Conservation (phyloP, 2,888 invertebrate species). For the Linyphia triangularis region DNA sequence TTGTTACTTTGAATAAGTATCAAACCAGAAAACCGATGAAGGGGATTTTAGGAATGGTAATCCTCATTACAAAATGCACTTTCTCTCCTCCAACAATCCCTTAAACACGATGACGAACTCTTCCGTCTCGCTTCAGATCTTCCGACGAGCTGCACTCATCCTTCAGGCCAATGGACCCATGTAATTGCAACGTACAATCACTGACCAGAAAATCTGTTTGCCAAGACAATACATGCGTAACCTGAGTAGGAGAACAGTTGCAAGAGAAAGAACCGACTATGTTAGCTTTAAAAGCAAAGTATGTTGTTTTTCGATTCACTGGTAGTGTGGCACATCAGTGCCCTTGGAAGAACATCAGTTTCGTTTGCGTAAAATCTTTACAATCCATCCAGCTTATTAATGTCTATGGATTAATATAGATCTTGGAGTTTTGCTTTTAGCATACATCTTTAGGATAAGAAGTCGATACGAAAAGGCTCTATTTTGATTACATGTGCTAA, state of each 20-base stretch:
- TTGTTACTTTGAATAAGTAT: background rate
- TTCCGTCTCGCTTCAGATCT: conserved; percentile 62
- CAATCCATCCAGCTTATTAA: background rate
- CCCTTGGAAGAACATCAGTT: background rate
- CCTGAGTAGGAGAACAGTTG: conserved; percentile 35
- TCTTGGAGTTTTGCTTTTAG: no score
- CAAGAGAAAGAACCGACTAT: background rate
- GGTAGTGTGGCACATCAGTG: background rate
- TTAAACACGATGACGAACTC: conserved; percentile 32
- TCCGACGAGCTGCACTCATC: conserved; percentile 4
- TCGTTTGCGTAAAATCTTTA: background rate
- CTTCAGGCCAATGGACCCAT: conserved; percentile 50
- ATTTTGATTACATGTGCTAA: no score
- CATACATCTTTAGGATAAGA: no score
- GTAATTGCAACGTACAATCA: conserved; percentile 49
- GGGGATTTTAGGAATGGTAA: background rate
- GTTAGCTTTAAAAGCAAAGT: conserved; percentile 1
- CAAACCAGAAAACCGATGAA: background rate
- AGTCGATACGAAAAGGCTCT: no score
- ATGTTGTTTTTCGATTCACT: background rate
- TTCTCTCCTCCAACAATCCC: background rate
- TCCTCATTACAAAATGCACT: background rate
- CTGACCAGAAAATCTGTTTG: conserved; percentile 64
- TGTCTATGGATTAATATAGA: background rate
- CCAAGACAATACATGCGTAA: conserved; percentile 68